Percentiles rank a stretch among this genome's conserved stretches.
These are phyloP conservation scores for Porites evermanni DNA, from an alignment of 92 coral and sea anemone genomes.

Conservation along the genomic window DNA sequence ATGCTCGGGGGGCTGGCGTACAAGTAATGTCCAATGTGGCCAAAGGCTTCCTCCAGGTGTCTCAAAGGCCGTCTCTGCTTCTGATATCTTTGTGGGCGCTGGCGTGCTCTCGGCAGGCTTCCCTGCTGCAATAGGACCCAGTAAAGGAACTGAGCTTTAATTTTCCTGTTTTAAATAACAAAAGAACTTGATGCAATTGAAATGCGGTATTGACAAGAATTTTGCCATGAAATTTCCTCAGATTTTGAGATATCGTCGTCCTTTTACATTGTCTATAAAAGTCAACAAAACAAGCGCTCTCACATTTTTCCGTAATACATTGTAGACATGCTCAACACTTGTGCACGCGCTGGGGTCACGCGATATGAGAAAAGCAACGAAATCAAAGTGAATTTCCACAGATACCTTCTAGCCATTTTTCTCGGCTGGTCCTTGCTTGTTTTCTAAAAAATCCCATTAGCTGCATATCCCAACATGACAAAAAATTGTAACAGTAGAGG, in stretches of 20 bases:
- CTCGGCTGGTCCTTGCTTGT: slow-evolving; percentile 4
- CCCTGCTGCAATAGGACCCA: too few relatives aligned
- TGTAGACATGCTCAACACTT: slow-evolving; percentile 11
- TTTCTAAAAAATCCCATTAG: slow-evolving; percentile 9
- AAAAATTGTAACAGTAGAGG: slow-evolving; percentile 14
- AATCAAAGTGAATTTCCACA: slow-evolving; percentile 8
- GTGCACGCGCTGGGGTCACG: slow-evolving; percentile 18
- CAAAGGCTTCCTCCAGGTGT: slow-evolving; percentile 52
- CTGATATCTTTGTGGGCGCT: slow-evolving; percentile 45
- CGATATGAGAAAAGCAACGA: slow-evolving; percentile 4
- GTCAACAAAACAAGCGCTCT: background rate
- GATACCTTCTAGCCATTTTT: background rate
- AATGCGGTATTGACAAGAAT: background rate
- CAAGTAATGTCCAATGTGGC: slow-evolving; percentile 49
- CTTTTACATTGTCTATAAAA: background rate
- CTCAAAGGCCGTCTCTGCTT: slow-evolving; percentile 41
- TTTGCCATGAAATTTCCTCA: too few relatives aligned
- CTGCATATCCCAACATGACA: slow-evolving; percentile 16
- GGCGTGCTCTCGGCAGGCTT: too few relatives aligned
- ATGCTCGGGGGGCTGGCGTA: slow-evolving; percentile 50
- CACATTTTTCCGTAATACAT: background rate
- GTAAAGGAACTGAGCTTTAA: too few relatives aligned
- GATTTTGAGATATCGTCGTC: background rate
- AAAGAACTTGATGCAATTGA: too few relatives aligned
- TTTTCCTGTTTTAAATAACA: too few relatives aligned